Conservation (phyloP, 2,888 invertebrate genomes). For the Noctua janthe region DNA sequence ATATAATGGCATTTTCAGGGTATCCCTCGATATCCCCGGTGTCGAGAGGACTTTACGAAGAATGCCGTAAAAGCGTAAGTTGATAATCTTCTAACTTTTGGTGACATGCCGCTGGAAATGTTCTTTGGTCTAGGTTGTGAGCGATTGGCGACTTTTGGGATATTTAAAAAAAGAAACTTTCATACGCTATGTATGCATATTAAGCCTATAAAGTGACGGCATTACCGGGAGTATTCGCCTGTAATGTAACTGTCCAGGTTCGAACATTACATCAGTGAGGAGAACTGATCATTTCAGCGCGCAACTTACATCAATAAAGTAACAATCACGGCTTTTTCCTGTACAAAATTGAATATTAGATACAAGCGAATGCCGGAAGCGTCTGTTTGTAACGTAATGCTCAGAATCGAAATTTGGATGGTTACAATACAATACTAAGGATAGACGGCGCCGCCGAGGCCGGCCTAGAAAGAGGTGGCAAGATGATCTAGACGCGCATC, state of each 20-base stretch:
- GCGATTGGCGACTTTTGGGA: neutral
- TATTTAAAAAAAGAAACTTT: neutral
- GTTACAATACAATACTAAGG: neutral
- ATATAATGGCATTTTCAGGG: conserved; percentile 45
- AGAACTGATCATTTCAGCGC: neutral
- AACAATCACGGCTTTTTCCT: neutral
- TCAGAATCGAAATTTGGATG: too few species aligned
- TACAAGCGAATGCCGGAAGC: too few species aligned
- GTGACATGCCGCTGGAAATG: conserved; percentile 45
- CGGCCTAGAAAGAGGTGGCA: too few species aligned
- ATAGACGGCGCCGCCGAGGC: too few species aligned
- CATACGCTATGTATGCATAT: neutral
- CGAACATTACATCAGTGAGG: neutral
- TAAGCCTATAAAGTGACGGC: neutral
- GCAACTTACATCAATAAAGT: neutral
- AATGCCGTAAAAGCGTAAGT: conserved; percentile 65
- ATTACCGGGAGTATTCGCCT: neutral
- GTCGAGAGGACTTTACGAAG: conserved; percentile 38
- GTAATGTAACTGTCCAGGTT: neutral
- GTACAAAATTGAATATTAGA: neutral
- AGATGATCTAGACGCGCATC: too few species aligned
- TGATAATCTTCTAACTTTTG: conserved; percentile 64
- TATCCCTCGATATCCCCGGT: conserved; percentile 42
- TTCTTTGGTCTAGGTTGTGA: neutral
- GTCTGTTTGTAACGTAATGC: too few species aligned